Conservation (phyloP, 2,797 vertebrate genomes). For the Phoeniculus purpureus region DNA sequence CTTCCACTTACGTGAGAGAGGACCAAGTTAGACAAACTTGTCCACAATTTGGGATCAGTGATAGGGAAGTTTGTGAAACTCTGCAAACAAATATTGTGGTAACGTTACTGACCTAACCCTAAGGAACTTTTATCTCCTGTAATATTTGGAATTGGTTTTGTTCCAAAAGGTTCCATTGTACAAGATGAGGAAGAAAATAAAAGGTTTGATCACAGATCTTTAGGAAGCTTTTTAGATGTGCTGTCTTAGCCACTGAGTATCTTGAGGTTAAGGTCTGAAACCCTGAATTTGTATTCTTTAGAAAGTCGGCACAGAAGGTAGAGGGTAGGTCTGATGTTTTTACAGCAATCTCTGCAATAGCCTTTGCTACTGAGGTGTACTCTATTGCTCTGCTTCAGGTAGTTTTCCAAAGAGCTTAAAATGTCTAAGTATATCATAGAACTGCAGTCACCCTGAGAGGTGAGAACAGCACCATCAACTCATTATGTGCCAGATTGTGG, state of each 20-base stretch:
- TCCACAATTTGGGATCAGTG: neutral
- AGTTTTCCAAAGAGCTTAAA: conserved; percentile 2
- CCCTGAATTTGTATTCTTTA: neutral
- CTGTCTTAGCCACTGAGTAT: neutral
- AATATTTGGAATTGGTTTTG: neutral
- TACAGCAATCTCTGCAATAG: neutral
- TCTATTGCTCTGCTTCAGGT: neutral
- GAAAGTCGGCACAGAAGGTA: neutral
- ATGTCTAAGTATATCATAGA: neutral
- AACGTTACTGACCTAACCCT: neutral
- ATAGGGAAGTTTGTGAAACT: neutral
- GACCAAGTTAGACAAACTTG: neutral
- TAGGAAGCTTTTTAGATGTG: neutral
- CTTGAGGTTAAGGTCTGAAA: neutral
- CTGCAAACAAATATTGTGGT: neutral
- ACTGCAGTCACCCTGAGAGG: neutral
- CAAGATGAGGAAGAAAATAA: neutral
- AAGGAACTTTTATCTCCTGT: neutral
- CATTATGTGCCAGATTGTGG: neutral
- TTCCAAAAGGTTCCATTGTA: neutral
- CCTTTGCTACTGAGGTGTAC: neutral
- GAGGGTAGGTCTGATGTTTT: neutral
- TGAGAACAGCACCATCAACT: neutral
- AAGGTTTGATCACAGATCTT: neutral
- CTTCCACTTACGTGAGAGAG: neutral